phyloP scores from a whole-genome alignment of 2,797 vertebrate genomes.

The Picus viridis region DNA sequence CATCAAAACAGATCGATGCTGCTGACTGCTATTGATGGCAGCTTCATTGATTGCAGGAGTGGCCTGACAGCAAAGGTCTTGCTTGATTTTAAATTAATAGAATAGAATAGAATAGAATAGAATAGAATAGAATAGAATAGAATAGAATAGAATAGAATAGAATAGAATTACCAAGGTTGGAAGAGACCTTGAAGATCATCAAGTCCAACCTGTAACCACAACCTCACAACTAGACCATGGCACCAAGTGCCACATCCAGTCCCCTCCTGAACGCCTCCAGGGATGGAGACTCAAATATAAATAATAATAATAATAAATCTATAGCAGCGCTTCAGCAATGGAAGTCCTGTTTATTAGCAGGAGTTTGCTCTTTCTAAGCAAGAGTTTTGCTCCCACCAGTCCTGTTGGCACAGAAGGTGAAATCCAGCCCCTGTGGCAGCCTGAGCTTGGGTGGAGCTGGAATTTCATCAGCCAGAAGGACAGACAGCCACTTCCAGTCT shows the following conservation, averaged over 20 bases:
- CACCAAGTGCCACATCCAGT: no score
- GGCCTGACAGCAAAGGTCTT: neutral
- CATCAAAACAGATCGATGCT: neutral
- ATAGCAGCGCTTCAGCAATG: neutral
- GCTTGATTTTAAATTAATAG: constrained; percentile 27
- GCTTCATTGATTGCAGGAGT: neutral
- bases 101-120: no score
- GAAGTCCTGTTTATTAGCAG: neutral
- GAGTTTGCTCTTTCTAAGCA: neutral
- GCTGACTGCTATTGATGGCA: constrained; percentile 1
- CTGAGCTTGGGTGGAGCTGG: neutral
- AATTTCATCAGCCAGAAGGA: neutral
- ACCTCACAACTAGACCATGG: no score
- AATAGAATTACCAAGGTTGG: no score
- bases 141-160: no score
- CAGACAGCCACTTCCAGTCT: neutral
- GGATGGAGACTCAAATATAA: no score
- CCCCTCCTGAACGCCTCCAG: no score
- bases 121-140: no score
- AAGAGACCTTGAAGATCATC: no score
- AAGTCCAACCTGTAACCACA: no score
- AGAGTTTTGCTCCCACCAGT: neutral
- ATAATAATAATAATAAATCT: no score
- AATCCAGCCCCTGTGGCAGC: fast-evolving
- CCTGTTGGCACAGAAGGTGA: fast-evolving